Evolutionary conservation across 2,797 vertebrate species (phyloP), one percentile per base, ranked within the genome.

Genomic region (Furcifer pardalis): DNA sequence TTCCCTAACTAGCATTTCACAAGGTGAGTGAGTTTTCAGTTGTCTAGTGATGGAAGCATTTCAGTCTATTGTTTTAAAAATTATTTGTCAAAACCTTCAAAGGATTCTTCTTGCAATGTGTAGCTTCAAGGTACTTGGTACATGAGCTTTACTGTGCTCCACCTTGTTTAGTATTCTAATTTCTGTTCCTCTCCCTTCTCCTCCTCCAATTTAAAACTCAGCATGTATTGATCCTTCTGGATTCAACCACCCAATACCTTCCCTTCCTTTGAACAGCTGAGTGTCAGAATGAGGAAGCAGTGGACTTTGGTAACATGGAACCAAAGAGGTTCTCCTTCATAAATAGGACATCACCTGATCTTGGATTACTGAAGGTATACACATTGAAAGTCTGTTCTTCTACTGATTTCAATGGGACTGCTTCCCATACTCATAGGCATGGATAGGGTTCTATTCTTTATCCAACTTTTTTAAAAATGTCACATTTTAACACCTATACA

Each of bases 381-480:
- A 1, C 32, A 56, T 1, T 2, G 7, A 10, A 59, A 35, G 23
- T 32, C 74, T 76, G n/a, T 40, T 40, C 17, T 7, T 10, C 32
- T 21, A 15, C 30, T 74, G 27, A 27, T 3, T 60, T 60, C 52
- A 44, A 17, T 21, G 6, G 59, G 42, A 40, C 59, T 73, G 44
- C 30, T 7, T 62, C 10, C n/a, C 32, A 60, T 44, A 30, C 37
- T 13, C 27, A 23, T 49, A 10, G 46, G 5, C 30, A 56, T 30
- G 21, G 21, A 37, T 69, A 65, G 30, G 2, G 65, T 68, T 25
- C 30, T 9, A 69, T 6, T n/a, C 25, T 62, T 77, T 69, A 69
- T 42, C 21, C 30, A 68, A 21, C 27, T 68, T 68, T 7, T 88
- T 82, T 87, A 21, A 83, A 81, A 88, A 85, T 72, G 77, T n/a